phyloP scores from a whole-genome alignment of 1,140 invertebrate genomes.

The Physella acuta region DNA sequence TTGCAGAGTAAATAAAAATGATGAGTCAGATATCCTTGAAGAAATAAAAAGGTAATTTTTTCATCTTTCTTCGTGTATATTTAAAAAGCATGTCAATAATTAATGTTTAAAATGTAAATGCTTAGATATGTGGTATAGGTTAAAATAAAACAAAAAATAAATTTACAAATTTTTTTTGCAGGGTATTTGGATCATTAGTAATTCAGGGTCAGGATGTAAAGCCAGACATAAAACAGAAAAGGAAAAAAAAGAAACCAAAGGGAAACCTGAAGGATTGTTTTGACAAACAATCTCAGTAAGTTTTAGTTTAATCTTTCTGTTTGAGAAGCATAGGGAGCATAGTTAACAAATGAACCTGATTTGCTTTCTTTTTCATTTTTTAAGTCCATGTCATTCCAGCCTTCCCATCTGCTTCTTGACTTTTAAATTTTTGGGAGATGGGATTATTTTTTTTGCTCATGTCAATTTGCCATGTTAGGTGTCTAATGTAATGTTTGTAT shows the following conservation, averaged over 20 bases:
- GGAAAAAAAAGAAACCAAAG: conserved; percentile 13
- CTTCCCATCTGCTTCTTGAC: background rate
- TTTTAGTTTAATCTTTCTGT: background rate
- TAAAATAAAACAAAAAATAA: no score
- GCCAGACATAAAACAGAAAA: conserved; percentile 1
- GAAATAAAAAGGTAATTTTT: background rate
- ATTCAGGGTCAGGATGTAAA: background rate
- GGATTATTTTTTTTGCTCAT: background rate
- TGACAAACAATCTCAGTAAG: conserved; percentile 13
- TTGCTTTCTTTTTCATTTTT: background rate
- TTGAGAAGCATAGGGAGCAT: background rate
- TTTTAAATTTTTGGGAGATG: background rate
- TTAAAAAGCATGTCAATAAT: background rate
- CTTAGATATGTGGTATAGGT: background rate
- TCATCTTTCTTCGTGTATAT: background rate
- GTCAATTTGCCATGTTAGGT: background rate
- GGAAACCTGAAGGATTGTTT: conserved; percentile 10
- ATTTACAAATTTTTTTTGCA: no score
- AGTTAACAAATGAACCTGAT: background rate
- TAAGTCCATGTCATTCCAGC: background rate
- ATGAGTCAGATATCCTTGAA: no score
- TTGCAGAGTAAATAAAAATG: no score
- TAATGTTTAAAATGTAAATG: background rate
- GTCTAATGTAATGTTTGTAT: background rate
- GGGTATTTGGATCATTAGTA: background rate